Evolutionary conservation across 2,113 vertebrate genomes (phyloP).

Genomic region (Triplophysa dalaica): DNA sequence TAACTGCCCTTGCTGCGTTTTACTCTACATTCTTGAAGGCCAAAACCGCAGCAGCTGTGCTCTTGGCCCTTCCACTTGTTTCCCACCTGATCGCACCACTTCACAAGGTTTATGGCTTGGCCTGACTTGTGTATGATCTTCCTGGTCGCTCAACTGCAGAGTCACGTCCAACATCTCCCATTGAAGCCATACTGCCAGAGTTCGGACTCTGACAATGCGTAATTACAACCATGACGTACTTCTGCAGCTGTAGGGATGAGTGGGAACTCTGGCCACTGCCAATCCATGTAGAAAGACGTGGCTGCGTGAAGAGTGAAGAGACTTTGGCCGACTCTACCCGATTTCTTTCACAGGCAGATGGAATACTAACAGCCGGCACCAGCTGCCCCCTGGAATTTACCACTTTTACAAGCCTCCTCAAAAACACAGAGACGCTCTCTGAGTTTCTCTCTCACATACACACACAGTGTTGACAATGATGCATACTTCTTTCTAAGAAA

Average conservation of each 20-base stretch:
- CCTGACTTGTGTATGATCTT: not conserved
- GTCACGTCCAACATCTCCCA: slow-evolving; percentile 9
- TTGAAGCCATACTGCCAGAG: not conserved
- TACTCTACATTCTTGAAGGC: slow-evolving; percentile 47
- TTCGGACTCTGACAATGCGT: slow-evolving; percentile 32
- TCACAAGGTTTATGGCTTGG: not conserved
- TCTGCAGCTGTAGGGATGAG: slow-evolving; percentile 30
- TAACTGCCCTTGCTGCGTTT: slow-evolving; percentile 37
- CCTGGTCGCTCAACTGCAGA: not conserved
- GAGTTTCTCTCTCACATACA: slow-evolving; percentile 13
- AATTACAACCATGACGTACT: slow-evolving; percentile 14
- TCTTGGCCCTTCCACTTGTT: slow-evolving; percentile 37
- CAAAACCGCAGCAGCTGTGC: slow-evolving; percentile 31
- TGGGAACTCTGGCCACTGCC: slow-evolving; percentile 9
- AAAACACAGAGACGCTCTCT: slow-evolving; percentile 38
- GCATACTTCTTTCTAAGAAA: slow-evolving; percentile 34
- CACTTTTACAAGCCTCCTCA: slow-evolving; percentile 70
- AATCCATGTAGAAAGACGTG: slow-evolving; percentile 25
- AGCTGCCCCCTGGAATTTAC: slow-evolving; percentile 73
- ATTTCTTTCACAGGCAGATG: slow-evolving; percentile 50
- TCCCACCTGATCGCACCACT: slow-evolving; percentile 27
- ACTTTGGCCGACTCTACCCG: slow-evolving; percentile 18
- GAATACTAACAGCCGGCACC: slow-evolving; percentile 74
- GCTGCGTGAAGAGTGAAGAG: slow-evolving; percentile 25
- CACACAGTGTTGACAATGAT: slow-evolving; percentile 27